phyloP scores from a whole-genome alignment of 92 coral and sea anemone genomes.

The Scolanthus callimorphus region DNA sequence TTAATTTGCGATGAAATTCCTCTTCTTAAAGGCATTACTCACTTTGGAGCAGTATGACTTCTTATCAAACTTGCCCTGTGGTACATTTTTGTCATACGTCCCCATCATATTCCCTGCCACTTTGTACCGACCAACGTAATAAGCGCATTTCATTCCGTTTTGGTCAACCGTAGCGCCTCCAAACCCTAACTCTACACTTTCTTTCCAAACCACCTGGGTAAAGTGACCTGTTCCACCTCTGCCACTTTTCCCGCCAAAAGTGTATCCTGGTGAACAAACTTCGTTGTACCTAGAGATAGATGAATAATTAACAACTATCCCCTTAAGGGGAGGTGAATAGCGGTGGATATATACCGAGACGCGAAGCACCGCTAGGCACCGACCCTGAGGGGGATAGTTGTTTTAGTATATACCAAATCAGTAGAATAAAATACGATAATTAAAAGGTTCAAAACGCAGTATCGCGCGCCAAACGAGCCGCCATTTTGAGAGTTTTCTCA shows the following conservation, averaged over 20 bases:
- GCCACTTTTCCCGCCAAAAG: constrained; percentile 13
- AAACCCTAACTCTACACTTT: constrained; percentile 34
- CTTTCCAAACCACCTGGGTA: constrained; percentile 75
- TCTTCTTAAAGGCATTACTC: neutral
- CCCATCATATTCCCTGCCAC: constrained; percentile 17
- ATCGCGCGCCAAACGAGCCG: no score
- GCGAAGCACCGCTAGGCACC: no score
- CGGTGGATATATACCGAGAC: no score
- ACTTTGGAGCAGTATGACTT: constrained; percentile 7
- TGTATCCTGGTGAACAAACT: constrained; percentile 45
- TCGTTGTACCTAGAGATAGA: constrained; percentile 48
- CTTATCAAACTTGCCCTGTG: constrained; percentile 13
- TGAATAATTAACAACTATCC: no score
- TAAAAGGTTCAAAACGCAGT: no score
- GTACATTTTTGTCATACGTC: constrained; percentile 6
- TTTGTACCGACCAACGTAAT: constrained; percentile 24
- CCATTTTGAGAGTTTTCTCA: no score
- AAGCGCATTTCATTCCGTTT: constrained; percentile 15
- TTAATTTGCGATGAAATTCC: no score
- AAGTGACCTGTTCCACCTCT: constrained; percentile 63
- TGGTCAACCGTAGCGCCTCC: constrained; percentile 7
- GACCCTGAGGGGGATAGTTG: no score
- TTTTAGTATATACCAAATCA: no score
- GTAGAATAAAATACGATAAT: neutral
- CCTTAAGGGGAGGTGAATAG: no score